A percentile compares a stretch with the other conserved stretches of the same genome.
phyloP scores from a whole-genome alignment of 2,797 vertebrate genomes.

The Carcharodon carcharias region DNA sequence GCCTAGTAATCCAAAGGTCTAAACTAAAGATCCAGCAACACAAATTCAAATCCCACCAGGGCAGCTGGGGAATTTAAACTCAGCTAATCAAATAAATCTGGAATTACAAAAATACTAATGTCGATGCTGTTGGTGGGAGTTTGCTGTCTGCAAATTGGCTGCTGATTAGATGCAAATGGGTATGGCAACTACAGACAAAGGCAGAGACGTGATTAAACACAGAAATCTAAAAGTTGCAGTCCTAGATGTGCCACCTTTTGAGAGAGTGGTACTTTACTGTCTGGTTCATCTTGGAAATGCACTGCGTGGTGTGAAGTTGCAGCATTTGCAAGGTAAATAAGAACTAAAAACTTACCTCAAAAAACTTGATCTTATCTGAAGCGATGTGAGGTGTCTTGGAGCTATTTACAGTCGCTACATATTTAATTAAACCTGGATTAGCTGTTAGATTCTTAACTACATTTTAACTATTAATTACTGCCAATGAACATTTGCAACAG shows the following conservation, averaged over 20 bases:
- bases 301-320: neutral
- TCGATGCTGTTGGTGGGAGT: too few species aligned
- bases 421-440: neutral
- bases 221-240: neutral
- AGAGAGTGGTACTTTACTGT: neutral
- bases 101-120: too few species aligned
- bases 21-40: too few species aligned
- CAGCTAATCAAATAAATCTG: too few species aligned
- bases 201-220: neutral
- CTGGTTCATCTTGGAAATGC: neutral
- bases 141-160: too few species aligned
- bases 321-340: neutral
- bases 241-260: neutral
- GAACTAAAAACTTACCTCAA: too few species aligned
- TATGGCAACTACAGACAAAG: too few species aligned
- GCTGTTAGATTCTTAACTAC: neutral
- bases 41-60: too few species aligned
- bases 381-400: neutral
- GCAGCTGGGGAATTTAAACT: too few species aligned
- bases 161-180: too few species aligned
- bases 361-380: neutral
- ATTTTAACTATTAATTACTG: neutral
- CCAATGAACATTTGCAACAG: neutral
- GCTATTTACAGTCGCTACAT: neutral
- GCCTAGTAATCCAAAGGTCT: too few species aligned